Percentiles rank a stretch among this genome's conserved stretches.
phyloP scores from a whole-genome alignment of 2,888 invertebrate genomes.

The Coelinius sp. region DNA sequence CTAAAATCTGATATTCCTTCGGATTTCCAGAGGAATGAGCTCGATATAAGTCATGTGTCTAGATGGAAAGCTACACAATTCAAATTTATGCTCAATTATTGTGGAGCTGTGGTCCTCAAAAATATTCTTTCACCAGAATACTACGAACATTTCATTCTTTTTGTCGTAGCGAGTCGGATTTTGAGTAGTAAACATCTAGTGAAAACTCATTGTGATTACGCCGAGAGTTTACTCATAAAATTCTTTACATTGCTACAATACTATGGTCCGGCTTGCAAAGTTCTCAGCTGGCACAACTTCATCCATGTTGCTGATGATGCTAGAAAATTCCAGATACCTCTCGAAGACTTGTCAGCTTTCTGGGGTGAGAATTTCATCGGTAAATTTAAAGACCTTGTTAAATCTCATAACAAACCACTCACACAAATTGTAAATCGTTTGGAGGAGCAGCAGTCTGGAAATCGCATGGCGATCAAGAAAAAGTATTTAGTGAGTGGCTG shows the following conservation, averaged over 20 bases:
- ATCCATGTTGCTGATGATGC: conserved; percentile 12
- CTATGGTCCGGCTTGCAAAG: background rate
- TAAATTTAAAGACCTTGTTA: background rate
- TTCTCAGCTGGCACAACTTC: background rate
- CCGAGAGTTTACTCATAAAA: background rate
- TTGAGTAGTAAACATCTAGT: background rate
- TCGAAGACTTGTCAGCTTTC: conserved; percentile 1
- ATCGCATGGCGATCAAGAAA: background rate
- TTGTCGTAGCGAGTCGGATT: background rate
- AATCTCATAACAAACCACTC: background rate
- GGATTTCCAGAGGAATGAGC: background rate
- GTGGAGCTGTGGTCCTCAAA: conserved; percentile 2
- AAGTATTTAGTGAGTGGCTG: background rate
- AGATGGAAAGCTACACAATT: conserved; percentile 14
- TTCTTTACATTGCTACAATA: background rate
- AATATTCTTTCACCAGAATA: background rate
- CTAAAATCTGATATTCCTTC: background rate
- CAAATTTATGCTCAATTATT: conserved; percentile 7
- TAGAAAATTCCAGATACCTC: background rate
- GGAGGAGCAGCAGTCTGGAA: conserved; percentile 24
- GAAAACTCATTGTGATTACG: background rate
- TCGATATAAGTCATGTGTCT: background rate
- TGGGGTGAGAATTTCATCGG: conserved; percentile 4
- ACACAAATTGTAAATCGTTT: conserved; percentile 10
- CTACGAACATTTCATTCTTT: background rate